Percentiles rank a stretch among this genome's conserved stretches.
Evolutionary conservation across 2,797 vertebrate species (phyloP).

Genomic region (Smutsia temminckii): DNA sequence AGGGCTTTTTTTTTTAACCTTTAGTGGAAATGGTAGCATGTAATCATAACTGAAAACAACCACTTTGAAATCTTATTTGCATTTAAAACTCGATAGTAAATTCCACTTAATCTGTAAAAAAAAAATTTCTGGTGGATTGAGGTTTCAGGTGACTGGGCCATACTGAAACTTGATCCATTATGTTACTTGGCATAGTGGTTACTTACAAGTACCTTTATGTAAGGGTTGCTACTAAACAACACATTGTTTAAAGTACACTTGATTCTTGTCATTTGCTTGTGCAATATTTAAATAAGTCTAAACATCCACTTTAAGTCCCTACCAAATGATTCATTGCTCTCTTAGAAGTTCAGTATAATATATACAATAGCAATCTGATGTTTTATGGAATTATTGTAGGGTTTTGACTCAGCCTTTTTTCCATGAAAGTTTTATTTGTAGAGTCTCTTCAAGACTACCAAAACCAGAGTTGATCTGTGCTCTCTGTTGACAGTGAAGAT

Average conservation of each 20-base stretch:
- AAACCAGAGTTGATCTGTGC: neutral
- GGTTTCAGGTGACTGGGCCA: neutral
- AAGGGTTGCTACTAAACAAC: constrained; percentile 40
- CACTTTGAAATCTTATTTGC: neutral
- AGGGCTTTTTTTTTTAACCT: neutral
- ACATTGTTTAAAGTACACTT: constrained; percentile 58
- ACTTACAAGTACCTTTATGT: constrained; percentile 23
- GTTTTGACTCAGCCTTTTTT: neutral
- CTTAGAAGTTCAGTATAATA: neutral
- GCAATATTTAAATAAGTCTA: constrained; percentile 66
- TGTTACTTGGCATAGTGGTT: constrained; percentile 41
- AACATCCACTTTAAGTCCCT: constrained; percentile 49
- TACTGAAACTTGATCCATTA: constrained; percentile 21
- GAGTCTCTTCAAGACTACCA: neutral
- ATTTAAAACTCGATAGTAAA: constrained; percentile 41
- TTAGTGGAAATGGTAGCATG: neutral
- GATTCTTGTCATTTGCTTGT: constrained; percentile 57
- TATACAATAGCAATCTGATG: neutral
- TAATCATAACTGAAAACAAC: constrained; percentile 2
- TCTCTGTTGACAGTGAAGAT: constrained; percentile 58
- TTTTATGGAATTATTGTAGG: constrained; percentile 35
- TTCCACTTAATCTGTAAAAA: constrained; percentile 21
- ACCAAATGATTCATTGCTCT: constrained; percentile 9
- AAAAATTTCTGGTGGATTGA: neutral
- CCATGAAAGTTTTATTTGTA: constrained; percentile 42